Conservation (phyloP, 2,113 vertebrate species). For the Sorex araneus region DNA sequence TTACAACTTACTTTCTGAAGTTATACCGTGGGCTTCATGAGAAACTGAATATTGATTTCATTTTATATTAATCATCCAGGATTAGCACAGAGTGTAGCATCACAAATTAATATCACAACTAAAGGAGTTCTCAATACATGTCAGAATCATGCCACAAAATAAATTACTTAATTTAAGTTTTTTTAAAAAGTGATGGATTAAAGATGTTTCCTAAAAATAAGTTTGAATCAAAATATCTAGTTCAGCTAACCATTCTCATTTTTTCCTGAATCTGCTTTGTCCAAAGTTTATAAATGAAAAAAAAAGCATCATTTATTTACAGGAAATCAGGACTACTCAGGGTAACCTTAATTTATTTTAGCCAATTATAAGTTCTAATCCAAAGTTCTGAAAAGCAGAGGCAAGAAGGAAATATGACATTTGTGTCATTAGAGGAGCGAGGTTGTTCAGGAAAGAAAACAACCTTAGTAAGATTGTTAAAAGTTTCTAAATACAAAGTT, state of each 20-base stretch:
- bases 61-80: background rate
- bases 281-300: conserved; percentile 56
- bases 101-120: background rate
- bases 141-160: background rate
- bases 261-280: background rate
- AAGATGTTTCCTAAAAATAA: background rate
- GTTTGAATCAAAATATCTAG: conserved; percentile 21
- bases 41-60: background rate
- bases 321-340: conserved; percentile 14
- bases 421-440: fast-evolving
- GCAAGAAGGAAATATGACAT: conserved; percentile 75
- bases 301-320: conserved; percentile 12
- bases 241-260: background rate
- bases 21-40: background rate
- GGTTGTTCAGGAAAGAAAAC: conserved; percentile 76
- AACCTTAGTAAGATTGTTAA: conserved; percentile 80
- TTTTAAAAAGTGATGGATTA: background rate
- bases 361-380: conserved; percentile 78
- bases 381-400: conserved; percentile 80
- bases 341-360: conserved; percentile 63
- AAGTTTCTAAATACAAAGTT: conserved; percentile 78
- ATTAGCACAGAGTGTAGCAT: background rate
- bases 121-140: background rate
- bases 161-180: background rate
- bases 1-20: conserved; percentile 1